Base-by-base conservation (phyloP, 2,797 vertebrate species). In the Halcyon smyrnensis region DNA sequence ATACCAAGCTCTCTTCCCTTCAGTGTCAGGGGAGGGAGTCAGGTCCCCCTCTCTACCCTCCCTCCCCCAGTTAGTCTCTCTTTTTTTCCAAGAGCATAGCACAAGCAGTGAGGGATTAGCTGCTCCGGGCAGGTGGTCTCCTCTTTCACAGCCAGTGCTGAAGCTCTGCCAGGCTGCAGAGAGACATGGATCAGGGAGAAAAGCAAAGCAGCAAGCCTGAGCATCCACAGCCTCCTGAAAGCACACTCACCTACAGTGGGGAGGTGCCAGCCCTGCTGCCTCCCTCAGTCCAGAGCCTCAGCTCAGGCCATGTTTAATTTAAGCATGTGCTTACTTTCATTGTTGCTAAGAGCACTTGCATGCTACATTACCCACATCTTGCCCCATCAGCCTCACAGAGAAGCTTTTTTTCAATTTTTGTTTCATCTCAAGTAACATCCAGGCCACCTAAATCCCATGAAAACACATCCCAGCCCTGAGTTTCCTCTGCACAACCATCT, bases 41-140 rank as follows among this genome's bases (percentile, higher is more conserved):
- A 14, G 56, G 24, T 43, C 5, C 9, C 4, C 21, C 5, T 5
- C 4, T 15, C 19, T 3, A 3, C 8, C 18, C 6, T 30, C 0
- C 0, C 6, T 56, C 12, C 46, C 30, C 19, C 11, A n/a, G 0
- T 68, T 48, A 56, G 34, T 20, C 9, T 67, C 21, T 41, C 32
- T 51, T 60, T 17, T 17, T 37, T 79, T 54, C 16, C 50, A 92
- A 74, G 48, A 60, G 12, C 1, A 1, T 1, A 62, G 36, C 34
- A 62, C 39, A 79, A 70, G 11, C n/a, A 64, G 15, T 0, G 1
- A 71, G 30, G 34, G 45, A 50, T 71, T 57, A 82, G 70, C 24
- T 69, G 77, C 27, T 70, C 59, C 23, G 39, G 69, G 39, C 2
- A 1, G 39, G 25, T 2, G 0, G 12, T 14, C 41, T 91, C 41